These are phyloP conservation scores for Sphaeridia pumilis DNA, from an alignment of 2,888 invertebrate species.

Conservation along the genomic window DNA sequence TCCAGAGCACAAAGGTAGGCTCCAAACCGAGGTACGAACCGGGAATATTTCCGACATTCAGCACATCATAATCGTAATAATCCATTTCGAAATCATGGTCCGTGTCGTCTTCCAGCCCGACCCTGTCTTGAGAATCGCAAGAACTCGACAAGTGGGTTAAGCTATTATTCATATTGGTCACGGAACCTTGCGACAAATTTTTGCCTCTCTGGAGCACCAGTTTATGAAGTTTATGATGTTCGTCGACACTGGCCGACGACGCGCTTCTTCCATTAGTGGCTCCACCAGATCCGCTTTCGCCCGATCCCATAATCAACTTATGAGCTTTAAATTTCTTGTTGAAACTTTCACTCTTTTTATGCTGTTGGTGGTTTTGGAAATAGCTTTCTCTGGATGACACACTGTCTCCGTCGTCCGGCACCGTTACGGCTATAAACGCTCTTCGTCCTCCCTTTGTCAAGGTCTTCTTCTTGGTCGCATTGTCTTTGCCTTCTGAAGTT, in stretches of 20 bases:
- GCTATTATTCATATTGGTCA: constrained; percentile 21
- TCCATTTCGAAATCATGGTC: constrained; percentile 37
- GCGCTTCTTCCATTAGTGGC: background rate
- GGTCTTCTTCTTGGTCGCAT: background rate
- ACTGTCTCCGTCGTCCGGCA: background rate
- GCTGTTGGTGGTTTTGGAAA: constrained; percentile 27
- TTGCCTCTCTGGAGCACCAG: constrained; percentile 7
- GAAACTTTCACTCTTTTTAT: constrained; percentile 7
- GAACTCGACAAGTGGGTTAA: constrained; percentile 16
- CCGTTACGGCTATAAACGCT: constrained; percentile 8
- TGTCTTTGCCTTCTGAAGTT: background rate
- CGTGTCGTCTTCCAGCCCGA: constrained; percentile 25
- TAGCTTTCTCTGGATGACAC: constrained; percentile 8
- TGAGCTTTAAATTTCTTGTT: background rate
- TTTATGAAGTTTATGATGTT: constrained; percentile 2
- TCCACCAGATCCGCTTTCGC: background rate
- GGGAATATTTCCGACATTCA: constrained; percentile 37
- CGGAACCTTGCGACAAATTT: constrained; percentile 23
- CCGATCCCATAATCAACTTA: background rate
- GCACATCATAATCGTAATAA: constrained; percentile 38
- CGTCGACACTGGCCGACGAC: constrained; percentile 2
- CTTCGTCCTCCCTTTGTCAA: no score
- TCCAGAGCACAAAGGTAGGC: constrained; percentile 37
- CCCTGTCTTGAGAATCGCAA: constrained; percentile 17
- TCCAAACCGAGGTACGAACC: constrained; percentile 37